These are phyloP conservation scores for Nymphalis urticae DNA, from an alignment of 2,888 invertebrate species.

Conservation along the genomic window DNA sequence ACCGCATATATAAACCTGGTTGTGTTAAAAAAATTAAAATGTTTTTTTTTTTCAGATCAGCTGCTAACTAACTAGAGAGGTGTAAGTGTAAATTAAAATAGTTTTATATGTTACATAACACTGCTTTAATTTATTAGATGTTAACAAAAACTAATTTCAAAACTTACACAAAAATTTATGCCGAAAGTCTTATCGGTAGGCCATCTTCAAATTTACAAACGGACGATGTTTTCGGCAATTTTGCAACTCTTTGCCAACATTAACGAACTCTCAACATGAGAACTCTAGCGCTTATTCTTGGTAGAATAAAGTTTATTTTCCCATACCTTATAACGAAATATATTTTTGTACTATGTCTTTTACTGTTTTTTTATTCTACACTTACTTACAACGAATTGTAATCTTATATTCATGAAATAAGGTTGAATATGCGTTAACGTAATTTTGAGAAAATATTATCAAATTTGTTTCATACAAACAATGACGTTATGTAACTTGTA, in stretches of 20 bases:
- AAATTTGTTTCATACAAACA: constrained; percentile 29
- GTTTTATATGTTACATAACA: not conserved
- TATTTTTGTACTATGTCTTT: not conserved
- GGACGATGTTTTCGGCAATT: constrained; percentile 44
- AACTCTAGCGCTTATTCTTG: not conserved
- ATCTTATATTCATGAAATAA: not conserved
- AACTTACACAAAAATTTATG: constrained; percentile 13
- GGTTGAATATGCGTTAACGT: not conserved
- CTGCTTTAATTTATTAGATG: not conserved
- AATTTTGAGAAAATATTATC: not conserved
- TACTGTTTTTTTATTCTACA: not conserved
- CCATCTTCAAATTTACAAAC: constrained; percentile 55
- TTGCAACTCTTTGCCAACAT: constrained; percentile 14
- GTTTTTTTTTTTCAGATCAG: constrained; percentile 18
- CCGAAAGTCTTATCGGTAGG: constrained; percentile 52
- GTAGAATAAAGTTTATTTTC: constrained; percentile 4
- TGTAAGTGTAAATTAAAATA: constrained; percentile 22
- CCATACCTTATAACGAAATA: not conserved
- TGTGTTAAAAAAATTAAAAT: too few relatives aligned
- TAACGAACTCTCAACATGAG: not conserved
- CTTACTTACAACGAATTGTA: not conserved
- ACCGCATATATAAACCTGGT: not conserved
- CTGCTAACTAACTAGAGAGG: not conserved
- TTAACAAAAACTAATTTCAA: constrained; percentile 19
- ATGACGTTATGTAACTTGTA: constrained; percentile 40